Evolutionary conservation across 2,113 vertebrate genomes (phyloP).

Genomic region (Seriola dumerili): DNA sequence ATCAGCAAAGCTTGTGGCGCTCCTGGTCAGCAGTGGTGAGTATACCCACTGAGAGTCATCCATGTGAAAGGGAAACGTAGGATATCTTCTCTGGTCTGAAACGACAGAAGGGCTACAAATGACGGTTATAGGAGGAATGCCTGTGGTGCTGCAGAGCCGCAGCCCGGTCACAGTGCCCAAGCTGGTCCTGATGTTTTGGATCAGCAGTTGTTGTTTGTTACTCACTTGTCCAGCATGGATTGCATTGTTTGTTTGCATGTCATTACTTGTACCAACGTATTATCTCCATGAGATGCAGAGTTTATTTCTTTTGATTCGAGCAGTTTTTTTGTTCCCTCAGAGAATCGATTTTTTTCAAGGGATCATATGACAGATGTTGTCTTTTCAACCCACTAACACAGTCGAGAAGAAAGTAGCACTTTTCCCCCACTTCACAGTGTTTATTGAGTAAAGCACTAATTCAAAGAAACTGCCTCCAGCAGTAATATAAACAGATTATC

Average conservation of each 20-base stretch:
- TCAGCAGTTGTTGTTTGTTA: conserved; percentile 20
- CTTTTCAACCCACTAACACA: conserved; percentile 57
- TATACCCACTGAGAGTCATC: neutral
- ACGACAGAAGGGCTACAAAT: neutral
- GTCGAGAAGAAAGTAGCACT: conserved; percentile 55
- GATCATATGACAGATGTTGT: conserved; percentile 58
- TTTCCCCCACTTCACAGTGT: conserved; percentile 36
- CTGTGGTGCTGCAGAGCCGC: neutral
- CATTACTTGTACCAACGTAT: neutral
- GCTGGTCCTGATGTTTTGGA: neutral
- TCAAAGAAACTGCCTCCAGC: conserved; percentile 73
- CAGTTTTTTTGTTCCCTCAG: conserved; percentile 5
- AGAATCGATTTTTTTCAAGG: conserved; percentile 53
- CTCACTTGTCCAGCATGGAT: conserved; percentile 22
- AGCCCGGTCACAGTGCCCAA: neutral
- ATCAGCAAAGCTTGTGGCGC: too few relatives aligned
- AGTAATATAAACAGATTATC: conserved; percentile 74
- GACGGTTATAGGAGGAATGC: neutral
- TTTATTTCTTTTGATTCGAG: conserved; percentile 36
- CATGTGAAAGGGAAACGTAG: too few relatives aligned
- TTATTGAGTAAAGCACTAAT: conserved; percentile 72
- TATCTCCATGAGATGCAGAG: conserved; percentile 12
- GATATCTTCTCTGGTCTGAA: too few relatives aligned
- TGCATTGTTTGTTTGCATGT: neutral
- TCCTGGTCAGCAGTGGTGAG: neutral